Conservation (phyloP, 2,797 vertebrate species). For the Neostethus bicornis region DNA sequence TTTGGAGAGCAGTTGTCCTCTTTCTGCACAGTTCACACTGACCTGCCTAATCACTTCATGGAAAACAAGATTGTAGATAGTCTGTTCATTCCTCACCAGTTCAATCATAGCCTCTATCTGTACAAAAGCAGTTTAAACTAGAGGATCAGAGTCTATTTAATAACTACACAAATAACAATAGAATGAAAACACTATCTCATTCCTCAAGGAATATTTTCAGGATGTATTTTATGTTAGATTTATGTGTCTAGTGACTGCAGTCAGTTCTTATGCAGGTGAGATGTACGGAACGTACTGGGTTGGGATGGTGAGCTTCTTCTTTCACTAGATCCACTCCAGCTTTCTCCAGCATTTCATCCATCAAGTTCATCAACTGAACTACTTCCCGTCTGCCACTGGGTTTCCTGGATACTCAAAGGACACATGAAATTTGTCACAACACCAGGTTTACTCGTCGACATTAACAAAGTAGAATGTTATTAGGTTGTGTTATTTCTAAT, state of each 20-base stretch:
- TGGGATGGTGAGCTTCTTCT: slow-evolving; percentile 75
- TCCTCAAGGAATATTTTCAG: not conserved
- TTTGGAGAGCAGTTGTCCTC: slow-evolving; percentile 89
- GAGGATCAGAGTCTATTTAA: not conserved
- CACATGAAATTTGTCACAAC: not conserved
- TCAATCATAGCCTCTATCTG: slow-evolving; percentile 87
- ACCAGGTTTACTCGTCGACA: not conserved
- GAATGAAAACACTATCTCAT: not conserved
- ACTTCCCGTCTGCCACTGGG: slow-evolving; percentile 87
- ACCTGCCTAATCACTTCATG: slow-evolving; percentile 92
- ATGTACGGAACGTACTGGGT: slow-evolving; percentile 78
- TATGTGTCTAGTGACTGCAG: not conserved
- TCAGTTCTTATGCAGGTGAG: not conserved
- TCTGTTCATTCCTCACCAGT: slow-evolving; percentile 86
- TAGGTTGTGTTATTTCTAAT: not conserved
- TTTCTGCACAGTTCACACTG: slow-evolving; percentile 87
- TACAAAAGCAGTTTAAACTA: slow-evolving; percentile 17
- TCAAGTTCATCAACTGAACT: slow-evolving; percentile 84
- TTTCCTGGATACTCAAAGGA: slow-evolving; percentile 73
- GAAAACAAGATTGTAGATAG: slow-evolving; percentile 90
- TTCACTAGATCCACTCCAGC: slow-evolving; percentile 80
- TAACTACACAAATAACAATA: not conserved
- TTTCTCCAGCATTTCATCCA: slow-evolving; percentile 89
- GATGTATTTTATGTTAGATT: not conserved
- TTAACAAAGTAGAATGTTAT: not conserved